Evolutionary conservation across 1,140 invertebrate genomes (phyloP).

Genomic region (Hyposmocoma kahamanoa): DNA sequence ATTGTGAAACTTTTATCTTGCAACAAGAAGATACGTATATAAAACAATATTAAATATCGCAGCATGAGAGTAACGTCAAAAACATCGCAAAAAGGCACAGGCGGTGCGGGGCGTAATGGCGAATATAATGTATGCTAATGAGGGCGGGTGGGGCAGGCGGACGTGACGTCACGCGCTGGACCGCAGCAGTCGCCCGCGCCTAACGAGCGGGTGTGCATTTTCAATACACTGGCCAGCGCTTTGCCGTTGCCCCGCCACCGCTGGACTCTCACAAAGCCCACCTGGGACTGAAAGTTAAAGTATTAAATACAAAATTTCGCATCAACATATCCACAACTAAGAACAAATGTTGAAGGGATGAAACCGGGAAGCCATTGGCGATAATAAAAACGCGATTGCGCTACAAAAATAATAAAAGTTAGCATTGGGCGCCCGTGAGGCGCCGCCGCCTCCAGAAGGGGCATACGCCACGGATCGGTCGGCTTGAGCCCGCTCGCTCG

Average conservation of each 20-base stretch:
- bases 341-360: conserved; percentile 17
- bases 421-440: conserved; percentile 38
- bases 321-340: too few species aligned
- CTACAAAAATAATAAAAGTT: conserved; percentile 60
- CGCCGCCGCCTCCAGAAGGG: conserved; percentile 22
- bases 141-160: conserved; percentile 52
- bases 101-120: conserved; percentile 54
- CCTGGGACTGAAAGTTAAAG: too few species aligned
- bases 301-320: too few species aligned
- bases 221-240: conserved; percentile 46
- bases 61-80: conserved; percentile 38
- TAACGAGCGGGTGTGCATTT: conserved; percentile 69
- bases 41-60: conserved; percentile 21
- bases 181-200: conserved; percentile 53
- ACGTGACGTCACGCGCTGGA: conserved; percentile 68
- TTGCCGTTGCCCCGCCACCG: not conserved
- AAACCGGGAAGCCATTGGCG: conserved; percentile 29
- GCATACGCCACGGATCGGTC: not conserved
- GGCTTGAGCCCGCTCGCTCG: conserved; percentile 24
- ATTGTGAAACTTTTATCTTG: conserved; percentile 8
- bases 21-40: conserved; percentile 16
- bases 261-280: too few species aligned
- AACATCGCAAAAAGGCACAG: conserved; percentile 54
- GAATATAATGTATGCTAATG: conserved; percentile 72
- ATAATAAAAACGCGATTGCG: conserved; percentile 44